Conservation (phyloP, 1,140 invertebrate genomes). For the Drosophila funebris region DNA sequence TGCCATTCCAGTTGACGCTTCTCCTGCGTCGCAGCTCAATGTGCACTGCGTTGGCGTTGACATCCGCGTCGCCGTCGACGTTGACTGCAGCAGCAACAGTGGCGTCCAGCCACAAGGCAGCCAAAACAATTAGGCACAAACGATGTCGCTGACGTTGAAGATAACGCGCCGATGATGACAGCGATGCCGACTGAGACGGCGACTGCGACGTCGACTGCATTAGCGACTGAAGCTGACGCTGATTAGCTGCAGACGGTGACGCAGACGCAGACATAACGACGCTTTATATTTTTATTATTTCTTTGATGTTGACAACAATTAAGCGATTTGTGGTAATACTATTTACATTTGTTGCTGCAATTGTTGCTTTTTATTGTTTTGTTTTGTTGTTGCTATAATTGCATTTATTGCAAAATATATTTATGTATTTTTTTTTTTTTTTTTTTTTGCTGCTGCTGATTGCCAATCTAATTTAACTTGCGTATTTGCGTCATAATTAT, state of each 20-base stretch:
- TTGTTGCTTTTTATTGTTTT: constrained; percentile 27
- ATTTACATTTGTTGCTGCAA: constrained; percentile 44
- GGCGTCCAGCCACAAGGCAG: constrained; percentile 47
- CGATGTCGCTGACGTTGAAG: constrained; percentile 36
- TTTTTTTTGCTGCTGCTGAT: constrained; percentile 5
- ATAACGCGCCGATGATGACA: constrained; percentile 45
- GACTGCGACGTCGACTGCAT: background rate
- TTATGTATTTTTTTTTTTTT: constrained; percentile 5
- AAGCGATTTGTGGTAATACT: constrained; percentile 26
- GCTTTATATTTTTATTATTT: no score
- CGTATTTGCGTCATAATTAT: constrained; percentile 71
- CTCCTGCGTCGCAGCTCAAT: constrained; percentile 72
- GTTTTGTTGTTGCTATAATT: constrained; percentile 49
- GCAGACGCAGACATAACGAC: constrained; percentile 43
- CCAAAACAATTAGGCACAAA: constrained; percentile 65
- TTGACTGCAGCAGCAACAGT: background rate
- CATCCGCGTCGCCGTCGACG: background rate
- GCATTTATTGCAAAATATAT: constrained; percentile 59
- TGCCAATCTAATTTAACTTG: constrained; percentile 42
- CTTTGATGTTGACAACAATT: constrained; percentile 53
- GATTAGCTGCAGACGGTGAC: constrained; percentile 2
- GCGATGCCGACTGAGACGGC: background rate
- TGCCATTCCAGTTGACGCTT: constrained; percentile 68
- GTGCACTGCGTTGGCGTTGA: constrained; percentile 38
- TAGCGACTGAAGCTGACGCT: background rate